Percentiles rank a stretch among this genome's conserved stretches.
These are phyloP conservation scores for Thunnus maccoyii DNA, from an alignment of 2,113 vertebrate species.

Conservation along the genomic window DNA sequence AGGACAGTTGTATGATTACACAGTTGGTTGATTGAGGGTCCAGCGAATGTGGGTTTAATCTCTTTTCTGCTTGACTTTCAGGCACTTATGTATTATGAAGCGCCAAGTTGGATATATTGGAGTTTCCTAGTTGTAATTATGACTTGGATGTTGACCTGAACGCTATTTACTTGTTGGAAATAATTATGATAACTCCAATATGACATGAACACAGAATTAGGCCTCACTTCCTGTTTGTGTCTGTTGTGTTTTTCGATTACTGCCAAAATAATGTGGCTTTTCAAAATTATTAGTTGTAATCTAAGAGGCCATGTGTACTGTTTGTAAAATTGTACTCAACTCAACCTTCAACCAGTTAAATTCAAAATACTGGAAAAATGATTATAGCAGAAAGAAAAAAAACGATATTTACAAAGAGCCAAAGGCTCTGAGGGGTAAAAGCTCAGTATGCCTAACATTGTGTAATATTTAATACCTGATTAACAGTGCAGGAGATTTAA, in stretches of 20 bases:
- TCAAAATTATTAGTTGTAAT: not conserved
- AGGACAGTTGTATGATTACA: too few relatives aligned
- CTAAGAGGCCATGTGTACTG: not conserved
- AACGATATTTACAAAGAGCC: not conserved
- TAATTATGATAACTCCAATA: too few relatives aligned
- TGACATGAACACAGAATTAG: too few relatives aligned
- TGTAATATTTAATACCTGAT: not conserved
- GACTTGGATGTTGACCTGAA: too few relatives aligned
- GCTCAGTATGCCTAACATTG: not conserved
- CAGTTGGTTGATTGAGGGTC: too few relatives aligned
- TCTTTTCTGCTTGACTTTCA: too few relatives aligned
- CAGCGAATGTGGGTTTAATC: too few relatives aligned
- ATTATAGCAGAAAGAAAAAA: constrained; percentile 25
- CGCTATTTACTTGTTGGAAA: too few relatives aligned
- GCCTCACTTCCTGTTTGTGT: not conserved
- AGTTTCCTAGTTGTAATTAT: too few relatives aligned
- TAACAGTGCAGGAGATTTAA: too few relatives aligned
- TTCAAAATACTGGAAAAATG: constrained; percentile 23
- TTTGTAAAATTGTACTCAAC: not conserved
- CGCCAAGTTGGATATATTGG: too few relatives aligned
- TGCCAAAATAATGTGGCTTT: not conserved
- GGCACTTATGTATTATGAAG: too few relatives aligned
- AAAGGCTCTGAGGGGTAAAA: not conserved
- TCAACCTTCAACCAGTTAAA: constrained; percentile 1
- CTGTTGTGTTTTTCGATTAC: not conserved